Evolutionary conservation across 2,888 invertebrate genomes (phyloP).

Genomic region (Athalia circularis): DNA sequence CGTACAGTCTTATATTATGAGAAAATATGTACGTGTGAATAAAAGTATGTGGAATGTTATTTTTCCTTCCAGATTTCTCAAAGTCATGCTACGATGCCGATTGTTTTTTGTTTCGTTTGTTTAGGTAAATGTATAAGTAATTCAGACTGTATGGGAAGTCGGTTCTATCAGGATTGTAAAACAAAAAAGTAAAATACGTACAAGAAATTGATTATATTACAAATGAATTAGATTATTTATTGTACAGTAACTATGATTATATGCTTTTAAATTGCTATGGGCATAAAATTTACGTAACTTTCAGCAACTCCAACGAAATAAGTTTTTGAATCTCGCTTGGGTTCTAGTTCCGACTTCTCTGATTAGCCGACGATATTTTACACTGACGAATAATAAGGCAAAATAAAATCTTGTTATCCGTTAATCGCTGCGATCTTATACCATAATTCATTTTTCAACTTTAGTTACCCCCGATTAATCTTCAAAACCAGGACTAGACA

Average conservation of each 20-base stretch:
- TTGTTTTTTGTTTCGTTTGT: too few relatives aligned
- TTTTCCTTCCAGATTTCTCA: too few relatives aligned
- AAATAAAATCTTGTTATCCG: neutral
- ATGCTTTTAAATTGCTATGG: slow-evolving; percentile 16
- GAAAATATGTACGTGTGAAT: too few relatives aligned
- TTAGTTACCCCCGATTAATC: neutral
- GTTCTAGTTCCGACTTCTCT: neutral
- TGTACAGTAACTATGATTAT: slow-evolving; percentile 18
- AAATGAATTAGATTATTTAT: slow-evolving; percentile 30
- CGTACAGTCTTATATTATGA: too few relatives aligned
- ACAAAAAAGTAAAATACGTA: neutral
- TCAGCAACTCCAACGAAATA: neutral
- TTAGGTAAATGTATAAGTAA: too few relatives aligned
- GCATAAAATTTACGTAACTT: neutral
- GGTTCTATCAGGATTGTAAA: neutral
- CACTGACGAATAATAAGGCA: neutral
- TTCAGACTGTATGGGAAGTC: neutral
- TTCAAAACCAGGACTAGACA: neutral
- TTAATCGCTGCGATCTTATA: neutral
- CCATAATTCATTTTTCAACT: neutral
- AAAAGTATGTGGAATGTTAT: too few relatives aligned
- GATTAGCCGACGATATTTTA: neutral
- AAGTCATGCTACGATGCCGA: too few relatives aligned
- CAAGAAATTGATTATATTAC: neutral
- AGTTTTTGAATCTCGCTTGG: neutral